Base-by-base conservation (phyloP, 2,113 vertebrate genomes). In the Numenius arquata region DNA sequence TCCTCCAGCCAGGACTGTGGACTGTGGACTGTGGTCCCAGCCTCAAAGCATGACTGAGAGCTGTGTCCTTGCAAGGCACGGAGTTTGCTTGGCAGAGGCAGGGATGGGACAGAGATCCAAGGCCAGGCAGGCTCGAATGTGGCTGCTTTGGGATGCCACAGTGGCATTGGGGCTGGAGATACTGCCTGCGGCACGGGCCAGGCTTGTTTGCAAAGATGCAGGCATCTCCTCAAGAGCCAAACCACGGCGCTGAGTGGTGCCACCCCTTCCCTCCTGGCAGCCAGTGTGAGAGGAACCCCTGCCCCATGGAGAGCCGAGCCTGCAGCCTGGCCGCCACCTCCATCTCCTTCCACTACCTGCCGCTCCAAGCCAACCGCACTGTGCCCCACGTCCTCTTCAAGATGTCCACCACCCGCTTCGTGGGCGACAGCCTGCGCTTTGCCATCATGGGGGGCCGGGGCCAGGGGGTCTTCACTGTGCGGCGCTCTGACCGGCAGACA, bases 281-380 rank as follows among this genome's bases (percentile, higher is more conserved):
- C 94, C 98, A 98, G 45, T 99, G 99, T 7, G 98, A 99, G 97
- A 98, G 98, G 95, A 99, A 98, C 91, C 99, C 99, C 1, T 99
- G 99, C 77, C 97, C 98, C 76, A 73, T 97, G 88, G 98, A 97
- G 30, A 98, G 98, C 96, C 90, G 71, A 53, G 92, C 93, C 19
- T 99, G 99, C 93, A 73, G 79, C 8, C 97, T 98, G 85, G 98
- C 99, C 0, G 98, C 99, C 29, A 97, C 95, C 95, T 99, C 98
- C 38, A 95, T 99, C 96, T 99, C 98, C 90, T 99, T 99, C 97
- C 99, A 99, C 96, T 99, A 98, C 97, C 97, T 99, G 90, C 97
- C 98, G 0, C 93, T 99, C 63, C 98, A 98, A 73, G 98, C 99
- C 88, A 99, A 99, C 98, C 97, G 98, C 91, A 96, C 98, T 0